Percentiles rank a stretch among this genome's conserved stretches.
Evolutionary conservation across 2,888 invertebrate genomes (phyloP).

Genomic region (Dilophus febrilis): DNA sequence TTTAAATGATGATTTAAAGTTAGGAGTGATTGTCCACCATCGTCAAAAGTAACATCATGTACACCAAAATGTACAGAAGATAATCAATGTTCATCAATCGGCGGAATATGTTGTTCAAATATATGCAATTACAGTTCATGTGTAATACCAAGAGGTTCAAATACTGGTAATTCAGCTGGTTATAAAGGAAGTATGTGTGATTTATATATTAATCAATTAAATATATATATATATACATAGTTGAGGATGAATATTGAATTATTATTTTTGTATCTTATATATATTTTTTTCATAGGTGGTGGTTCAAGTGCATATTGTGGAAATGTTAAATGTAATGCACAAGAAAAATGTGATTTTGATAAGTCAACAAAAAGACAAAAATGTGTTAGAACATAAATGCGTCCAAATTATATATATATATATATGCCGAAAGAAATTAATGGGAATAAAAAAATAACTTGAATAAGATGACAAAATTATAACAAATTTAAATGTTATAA

Average conservation of each 20-base stretch:
- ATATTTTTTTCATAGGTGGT: conserved; percentile 27
- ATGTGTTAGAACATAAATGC: conserved; percentile 43
- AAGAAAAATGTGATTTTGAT: conserved; percentile 51
- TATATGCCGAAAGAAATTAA: no score
- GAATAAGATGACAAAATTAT: no score
- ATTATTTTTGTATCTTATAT: no score
- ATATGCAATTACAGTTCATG: conserved; percentile 53
- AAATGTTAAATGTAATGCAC: conserved; percentile 48
- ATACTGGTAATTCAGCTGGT: conserved; percentile 17
- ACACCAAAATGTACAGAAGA: conserved; percentile 50
- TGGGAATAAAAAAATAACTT: no score
- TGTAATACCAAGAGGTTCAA: conserved; percentile 30
- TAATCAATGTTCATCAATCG: conserved; percentile 43
- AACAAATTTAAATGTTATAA: no score
- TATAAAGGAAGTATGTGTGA: conserved; percentile 28
- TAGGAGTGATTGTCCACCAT: conserved; percentile 41
- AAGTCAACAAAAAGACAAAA: conserved; percentile 44
- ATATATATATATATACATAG: no score
- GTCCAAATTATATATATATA: no score
- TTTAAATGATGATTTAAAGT: no score
- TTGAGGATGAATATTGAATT: no score
- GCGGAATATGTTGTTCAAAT: conserved; percentile 53
- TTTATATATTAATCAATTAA: no score
- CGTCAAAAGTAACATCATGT: conserved; percentile 46
- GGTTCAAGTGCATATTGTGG: conserved; percentile 44